A percentile compares a stretch with the other conserved stretches of the same genome.
These are phyloP conservation scores for Polydrusus cervinus DNA, from an alignment of 2,888 invertebrate species.

Conservation along the genomic window DNA sequence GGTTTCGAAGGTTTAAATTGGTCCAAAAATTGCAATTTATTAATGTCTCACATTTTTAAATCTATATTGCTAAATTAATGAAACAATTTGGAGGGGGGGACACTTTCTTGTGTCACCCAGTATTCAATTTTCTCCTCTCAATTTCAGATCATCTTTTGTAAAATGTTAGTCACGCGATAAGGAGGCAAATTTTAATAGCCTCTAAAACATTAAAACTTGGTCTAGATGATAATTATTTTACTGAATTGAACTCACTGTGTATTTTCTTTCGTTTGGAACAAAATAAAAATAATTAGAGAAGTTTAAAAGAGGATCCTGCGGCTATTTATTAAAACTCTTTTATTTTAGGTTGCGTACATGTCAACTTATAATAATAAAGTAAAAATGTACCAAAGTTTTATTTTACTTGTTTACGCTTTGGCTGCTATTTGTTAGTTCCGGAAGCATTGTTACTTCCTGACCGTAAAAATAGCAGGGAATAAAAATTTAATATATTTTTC, in stretches of 20 bases:
- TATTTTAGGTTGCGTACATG: constrained; percentile 7
- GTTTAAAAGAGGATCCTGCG: neutral
- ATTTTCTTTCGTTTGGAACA: neutral
- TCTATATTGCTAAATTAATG: too few relatives aligned
- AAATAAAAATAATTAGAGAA: neutral
- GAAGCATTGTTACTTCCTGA: constrained; percentile 45
- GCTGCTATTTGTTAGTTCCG: constrained; percentile 48
- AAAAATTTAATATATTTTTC: constrained; percentile 36
- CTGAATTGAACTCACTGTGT: neutral
- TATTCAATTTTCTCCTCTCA: too few relatives aligned
- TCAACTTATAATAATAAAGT: constrained; percentile 39
- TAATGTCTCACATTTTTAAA: too few relatives aligned
- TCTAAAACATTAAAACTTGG: too few relatives aligned
- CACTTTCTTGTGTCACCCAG: too few relatives aligned
- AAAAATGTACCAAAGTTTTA: constrained; percentile 27
- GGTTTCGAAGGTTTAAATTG: too few relatives aligned
- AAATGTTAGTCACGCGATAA: too few relatives aligned
- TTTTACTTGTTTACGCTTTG: constrained; percentile 41
- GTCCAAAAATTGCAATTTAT: too few relatives aligned
- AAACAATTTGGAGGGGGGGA: too few relatives aligned
- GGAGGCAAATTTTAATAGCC: too few relatives aligned
- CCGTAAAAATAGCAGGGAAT: constrained; percentile 41
- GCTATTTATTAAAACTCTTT: constrained; percentile 14
- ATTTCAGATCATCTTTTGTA: too few relatives aligned
- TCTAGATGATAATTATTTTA: too few relatives aligned